phyloP scores from a whole-genome alignment of 2,797 vertebrate species.

The Amniataba percoides region DNA sequence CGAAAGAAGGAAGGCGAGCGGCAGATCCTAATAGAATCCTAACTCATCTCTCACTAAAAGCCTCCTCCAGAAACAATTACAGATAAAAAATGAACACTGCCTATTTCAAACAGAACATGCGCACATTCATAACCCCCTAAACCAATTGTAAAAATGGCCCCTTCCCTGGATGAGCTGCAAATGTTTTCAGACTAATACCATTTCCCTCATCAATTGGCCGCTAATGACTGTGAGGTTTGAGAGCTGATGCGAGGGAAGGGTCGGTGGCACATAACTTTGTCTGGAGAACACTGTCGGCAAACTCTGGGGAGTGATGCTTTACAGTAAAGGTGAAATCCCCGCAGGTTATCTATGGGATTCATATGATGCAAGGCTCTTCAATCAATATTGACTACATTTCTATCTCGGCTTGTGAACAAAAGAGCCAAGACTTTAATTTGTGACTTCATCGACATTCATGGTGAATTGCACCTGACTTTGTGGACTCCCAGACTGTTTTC shows the following conservation, averaged over 20 bases:
- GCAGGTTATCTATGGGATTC: slow-evolving; percentile 40
- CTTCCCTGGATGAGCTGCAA: slow-evolving; percentile 81
- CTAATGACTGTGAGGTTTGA: slow-evolving; percentile 84
- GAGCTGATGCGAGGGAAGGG: slow-evolving; percentile 77
- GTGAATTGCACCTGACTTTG: not conserved
- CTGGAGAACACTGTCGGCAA: slow-evolving; percentile 57
- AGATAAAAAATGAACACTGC: slow-evolving; percentile 85
- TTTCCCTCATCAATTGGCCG: slow-evolving; percentile 83
- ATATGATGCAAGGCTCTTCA: slow-evolving; percentile 6
- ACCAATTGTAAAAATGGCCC: slow-evolving; percentile 86
- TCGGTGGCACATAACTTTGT: slow-evolving; percentile 72
- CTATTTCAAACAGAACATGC: slow-evolving; percentile 81
- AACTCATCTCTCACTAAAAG: slow-evolving; percentile 85
- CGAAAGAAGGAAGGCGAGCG: slow-evolving; percentile 30
- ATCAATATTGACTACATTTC: slow-evolving; percentile 38
- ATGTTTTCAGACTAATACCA: slow-evolving; percentile 83
- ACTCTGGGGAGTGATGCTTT: slow-evolving; percentile 55
- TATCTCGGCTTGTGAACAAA: not conserved
- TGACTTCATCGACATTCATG: not conserved
- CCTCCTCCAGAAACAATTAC: slow-evolving; percentile 87
- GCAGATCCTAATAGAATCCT: slow-evolving; percentile 81
- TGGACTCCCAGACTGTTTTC: slow-evolving; percentile 10
- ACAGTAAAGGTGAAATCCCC: slow-evolving; percentile 48
- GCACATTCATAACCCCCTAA: slow-evolving; percentile 84
- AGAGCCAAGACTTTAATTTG: slow-evolving; percentile 21